Base-by-base conservation (phyloP, 2,113 vertebrate species). In the Tetraodon nigroviridis region DNA sequence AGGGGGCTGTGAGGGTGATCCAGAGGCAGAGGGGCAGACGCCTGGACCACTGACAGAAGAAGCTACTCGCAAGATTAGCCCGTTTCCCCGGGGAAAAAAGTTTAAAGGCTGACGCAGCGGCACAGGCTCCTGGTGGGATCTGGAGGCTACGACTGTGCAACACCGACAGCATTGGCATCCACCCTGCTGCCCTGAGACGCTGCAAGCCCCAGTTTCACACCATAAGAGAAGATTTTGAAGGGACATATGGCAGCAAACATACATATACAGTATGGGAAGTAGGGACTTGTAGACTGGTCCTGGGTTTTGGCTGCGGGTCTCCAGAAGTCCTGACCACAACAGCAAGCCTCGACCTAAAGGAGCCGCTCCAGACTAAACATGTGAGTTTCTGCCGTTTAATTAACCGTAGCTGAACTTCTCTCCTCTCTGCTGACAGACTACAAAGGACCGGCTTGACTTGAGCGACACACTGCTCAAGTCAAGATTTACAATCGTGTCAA, bases 401-500 rank as follows among this genome's bases (percentile, higher is more conserved):
- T 86, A 47, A 86, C 80, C 64, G 79, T 66, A 65, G 82, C 68
- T 13, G 5, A 75, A 67, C 69, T 76, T 82, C 73, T 75, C 64
- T 76, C 58, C 48, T 63, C 84, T 81, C 69, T 69, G 80, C 50
- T 79, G 76, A 73, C 65, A 41, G 67, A 69, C 78, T 67, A 79
- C 67, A 77, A 74, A 76, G 58, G 82, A 69, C 32, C 44, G 62
- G 73, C 73, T 76, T 71, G 67, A 81, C 81, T 60, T 60, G 84
- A 83, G 75, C 55, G 61, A 64, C 55, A 80, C 78, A 65, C 81
- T 85, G 81, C 76, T 80, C 71, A 73, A 78, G 79, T 82, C 73
- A 27, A 84, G 24, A 82, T 82, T 86, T 65, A 86, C 85, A 83
- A 84, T 76, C 79, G 73, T 82, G 75, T 82, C 78, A 79, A 82